Evolutionary conservation across 2,888 invertebrate genomes (phyloP).

Genomic region (Anthophora plumipes): DNA sequence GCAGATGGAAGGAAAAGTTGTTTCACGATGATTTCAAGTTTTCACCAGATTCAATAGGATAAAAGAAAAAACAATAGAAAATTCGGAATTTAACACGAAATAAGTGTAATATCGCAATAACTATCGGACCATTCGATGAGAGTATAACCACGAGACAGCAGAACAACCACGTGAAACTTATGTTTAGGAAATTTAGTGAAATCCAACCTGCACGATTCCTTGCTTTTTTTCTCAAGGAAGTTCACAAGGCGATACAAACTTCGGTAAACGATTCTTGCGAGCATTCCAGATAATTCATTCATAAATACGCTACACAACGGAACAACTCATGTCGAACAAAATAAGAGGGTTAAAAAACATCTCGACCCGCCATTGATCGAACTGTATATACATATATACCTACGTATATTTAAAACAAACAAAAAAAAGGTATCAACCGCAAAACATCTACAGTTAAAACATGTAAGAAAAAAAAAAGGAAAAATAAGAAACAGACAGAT

Average conservation of each 20-base stretch:
- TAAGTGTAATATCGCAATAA: slow-evolving; percentile 60
- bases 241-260: background rate
- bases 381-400: slow-evolving; percentile 24
- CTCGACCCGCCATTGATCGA: slow-evolving; percentile 1
- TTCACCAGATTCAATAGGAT: slow-evolving; percentile 6
- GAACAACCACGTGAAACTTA: slow-evolving; percentile 15
- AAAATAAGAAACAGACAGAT: slow-evolving; percentile 1
- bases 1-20: background rate
- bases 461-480: slow-evolving; percentile 8
- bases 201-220: slow-evolving; percentile 4
- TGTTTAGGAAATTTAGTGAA: slow-evolving; percentile 16
- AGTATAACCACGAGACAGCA: slow-evolving; percentile 21
- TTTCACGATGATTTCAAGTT: background rate
- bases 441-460: slow-evolving; percentile 24
- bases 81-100: background rate
- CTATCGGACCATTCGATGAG: slow-evolving; percentile 47
- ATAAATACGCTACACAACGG: background rate
- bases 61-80: slow-evolving; percentile 7
- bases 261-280: background rate
- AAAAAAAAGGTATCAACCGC: slow-evolving; percentile 28
- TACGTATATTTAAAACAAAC: slow-evolving; percentile 12
- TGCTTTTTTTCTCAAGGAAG: slow-evolving; percentile 20
- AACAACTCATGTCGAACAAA: background rate
- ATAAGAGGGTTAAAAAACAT: slow-evolving; percentile 38
- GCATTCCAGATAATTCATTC: background rate